Conservation (phyloP, 2,113 vertebrate genomes). For the Chaetorhynchus papuensis region DNA sequence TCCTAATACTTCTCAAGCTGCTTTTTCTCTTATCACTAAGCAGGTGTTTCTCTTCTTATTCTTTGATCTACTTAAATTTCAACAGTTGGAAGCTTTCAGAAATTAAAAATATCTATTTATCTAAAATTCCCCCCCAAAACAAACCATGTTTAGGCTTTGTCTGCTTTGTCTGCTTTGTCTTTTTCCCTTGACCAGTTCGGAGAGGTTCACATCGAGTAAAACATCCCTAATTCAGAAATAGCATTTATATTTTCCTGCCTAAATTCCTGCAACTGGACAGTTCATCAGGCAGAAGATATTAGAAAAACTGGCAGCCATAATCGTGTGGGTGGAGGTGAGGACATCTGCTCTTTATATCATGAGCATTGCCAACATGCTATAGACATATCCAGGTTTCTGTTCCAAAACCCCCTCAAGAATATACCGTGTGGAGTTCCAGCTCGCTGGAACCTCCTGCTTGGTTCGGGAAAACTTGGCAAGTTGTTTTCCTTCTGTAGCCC, state of each 20-base stretch:
- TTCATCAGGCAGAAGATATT: constrained; percentile 66
- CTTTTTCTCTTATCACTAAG: neutral
- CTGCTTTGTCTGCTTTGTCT: neutral
- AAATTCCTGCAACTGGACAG: constrained; percentile 55
- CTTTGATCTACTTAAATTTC: neutral
- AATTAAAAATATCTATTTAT: neutral
- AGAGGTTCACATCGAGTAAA: neutral
- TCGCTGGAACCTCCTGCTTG: constrained; percentile 60
- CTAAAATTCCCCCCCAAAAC: neutral
- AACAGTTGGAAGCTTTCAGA: neutral
- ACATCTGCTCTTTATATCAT: constrained; percentile 65
- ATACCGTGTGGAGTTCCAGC: constrained; percentile 33
- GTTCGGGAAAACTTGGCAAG: constrained; percentile 45
- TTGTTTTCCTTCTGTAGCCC: constrained; percentile 46
- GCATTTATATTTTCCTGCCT: constrained; percentile 17
- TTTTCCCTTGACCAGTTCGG: neutral
- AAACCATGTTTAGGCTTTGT: neutral
- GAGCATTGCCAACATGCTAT: constrained; percentile 49
- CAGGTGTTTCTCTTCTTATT: neutral
- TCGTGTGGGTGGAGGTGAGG: constrained; percentile 58
- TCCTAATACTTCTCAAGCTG: neutral
- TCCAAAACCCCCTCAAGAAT: constrained; percentile 66
- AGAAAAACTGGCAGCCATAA: constrained; percentile 62
- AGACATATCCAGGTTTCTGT: constrained; percentile 57
- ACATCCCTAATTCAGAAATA: neutral